phyloP scores from a whole-genome alignment of 2,888 invertebrate genomes.

The Euproctis similis region DNA sequence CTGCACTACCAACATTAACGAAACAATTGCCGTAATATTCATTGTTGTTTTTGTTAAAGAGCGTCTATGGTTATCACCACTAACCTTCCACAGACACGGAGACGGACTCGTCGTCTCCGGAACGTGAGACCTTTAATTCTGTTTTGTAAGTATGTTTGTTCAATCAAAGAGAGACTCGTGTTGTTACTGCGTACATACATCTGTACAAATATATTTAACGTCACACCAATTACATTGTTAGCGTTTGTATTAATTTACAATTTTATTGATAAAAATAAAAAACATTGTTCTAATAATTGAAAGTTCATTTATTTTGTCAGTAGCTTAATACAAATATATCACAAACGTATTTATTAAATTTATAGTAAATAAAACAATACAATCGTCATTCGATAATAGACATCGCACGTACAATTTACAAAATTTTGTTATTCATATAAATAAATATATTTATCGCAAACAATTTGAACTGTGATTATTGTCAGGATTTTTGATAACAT shows the following conservation, averaged over 20 bases:
- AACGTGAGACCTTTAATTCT: constrained; percentile 12
- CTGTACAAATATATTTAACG: constrained; percentile 39
- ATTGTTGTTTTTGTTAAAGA: constrained; percentile 23
- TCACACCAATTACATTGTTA: constrained; percentile 18
- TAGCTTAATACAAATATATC: constrained; percentile 50
- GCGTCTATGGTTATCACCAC: constrained; percentile 16
- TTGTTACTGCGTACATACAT: constrained; percentile 22
- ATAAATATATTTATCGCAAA: constrained; percentile 12
- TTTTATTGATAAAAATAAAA: constrained; percentile 19
- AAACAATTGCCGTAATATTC: constrained; percentile 27
- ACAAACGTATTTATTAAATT: constrained; percentile 43
- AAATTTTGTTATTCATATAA: constrained; percentile 9
- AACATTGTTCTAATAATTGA: constrained; percentile 25
- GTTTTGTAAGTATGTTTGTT: constrained; percentile 30
- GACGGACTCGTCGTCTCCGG: constrained; percentile 13
- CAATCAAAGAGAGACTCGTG: constrained; percentile 31
- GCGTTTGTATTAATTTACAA: constrained; percentile 12
- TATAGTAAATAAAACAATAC: constrained; percentile 18
- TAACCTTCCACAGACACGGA: constrained; percentile 14
- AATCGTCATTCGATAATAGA: constrained; percentile 16
- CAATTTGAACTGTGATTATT: constrained; percentile 13
- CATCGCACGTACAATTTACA: too few relatives aligned
- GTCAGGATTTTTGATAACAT: constrained; percentile 14
- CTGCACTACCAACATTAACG: constrained; percentile 28
- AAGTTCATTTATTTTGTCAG: constrained; percentile 40